Base-by-base conservation (phyloP, 2,888 invertebrate species). In the Drosophila helvetica region DNA sequence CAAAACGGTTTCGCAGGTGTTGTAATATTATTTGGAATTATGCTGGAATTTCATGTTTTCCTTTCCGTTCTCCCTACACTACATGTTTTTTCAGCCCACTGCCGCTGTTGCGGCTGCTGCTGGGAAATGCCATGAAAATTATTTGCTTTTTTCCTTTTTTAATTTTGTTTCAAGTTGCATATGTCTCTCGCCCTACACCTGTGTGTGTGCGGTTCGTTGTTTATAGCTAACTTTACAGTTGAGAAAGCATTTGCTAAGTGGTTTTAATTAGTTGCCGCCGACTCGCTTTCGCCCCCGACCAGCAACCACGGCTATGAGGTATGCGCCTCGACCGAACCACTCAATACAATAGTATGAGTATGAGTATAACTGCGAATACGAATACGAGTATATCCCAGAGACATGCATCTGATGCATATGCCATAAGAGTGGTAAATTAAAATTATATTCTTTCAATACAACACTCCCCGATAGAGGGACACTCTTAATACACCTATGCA, bases 141-240 rank as follows among this genome's bases (percentile, higher is more conserved):
- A 88, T 87, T 84, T 84, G 80, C 89, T 79, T 84, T 86, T 84
- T 82, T 84, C 77, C 89, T 79, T 84, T 84, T 88, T 84, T 82
- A 84, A 84, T 88, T 87, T 79, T 84, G 84, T 83, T 83, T 88
- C 84, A 83, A 83, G 80, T 86, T 85, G 81, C 83, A 80, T 83
- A 86, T 88, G 82, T 86, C 77, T 88, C 85, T 80, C 73, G 25
- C n/a, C 19, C 15, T 47, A 45, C 33, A 52, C 8, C 55, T 22
- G 52, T 22, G 22, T 45, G 55, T 66, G 65, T 72, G n/a, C n/a
- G 63, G 63, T 47, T 62, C 50, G 85, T 82, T 80, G 84, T 86
- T 86, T 88, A 86, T 85, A 86, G 87, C 87, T 76, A 88, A 88
- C 90, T 88, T 88, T 88, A 89, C 87, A 88, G 87, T 89, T 88